Evolutionary conservation across 2,797 vertebrate genomes (phyloP).

Genomic region (Danio choprae): DNA sequence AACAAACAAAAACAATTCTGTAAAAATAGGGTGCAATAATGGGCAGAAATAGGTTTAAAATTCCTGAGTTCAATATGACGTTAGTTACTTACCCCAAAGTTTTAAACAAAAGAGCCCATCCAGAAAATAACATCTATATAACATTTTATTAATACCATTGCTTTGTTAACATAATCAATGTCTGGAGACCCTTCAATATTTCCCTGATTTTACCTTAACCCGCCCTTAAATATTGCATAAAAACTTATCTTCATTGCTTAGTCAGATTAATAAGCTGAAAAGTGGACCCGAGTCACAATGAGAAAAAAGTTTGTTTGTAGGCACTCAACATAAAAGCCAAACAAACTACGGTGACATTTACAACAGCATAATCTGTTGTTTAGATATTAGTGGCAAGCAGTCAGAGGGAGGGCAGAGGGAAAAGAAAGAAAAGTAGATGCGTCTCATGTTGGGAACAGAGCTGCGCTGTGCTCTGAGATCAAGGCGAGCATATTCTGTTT

Average conservation of each 20-base stretch:
- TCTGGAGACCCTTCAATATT: background rate
- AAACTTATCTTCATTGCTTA: background rate
- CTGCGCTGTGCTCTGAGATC: conserved; percentile 41
- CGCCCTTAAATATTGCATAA: background rate
- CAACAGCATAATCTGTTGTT: conserved; percentile 31
- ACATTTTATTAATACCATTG: too few relatives aligned
- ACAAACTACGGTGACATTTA: conserved; percentile 32
- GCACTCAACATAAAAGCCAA: conserved; percentile 27
- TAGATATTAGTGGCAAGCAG: conserved; percentile 32
- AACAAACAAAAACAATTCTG: too few relatives aligned
- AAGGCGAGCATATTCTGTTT: conserved; percentile 54
- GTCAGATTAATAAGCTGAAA: too few relatives aligned
- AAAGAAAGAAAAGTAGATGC: conserved; percentile 36
- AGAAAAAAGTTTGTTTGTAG: background rate
- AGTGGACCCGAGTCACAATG: background rate
- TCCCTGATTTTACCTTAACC: background rate
- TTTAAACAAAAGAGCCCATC: background rate
- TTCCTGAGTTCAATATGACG: too few relatives aligned
- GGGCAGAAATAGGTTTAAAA: too few relatives aligned
- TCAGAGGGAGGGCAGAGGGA: conserved; percentile 16
- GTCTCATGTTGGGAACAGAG: conserved; percentile 34
- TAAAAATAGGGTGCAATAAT: too few relatives aligned
- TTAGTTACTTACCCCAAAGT: too few relatives aligned
- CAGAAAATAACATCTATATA: background rate
- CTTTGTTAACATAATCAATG: background rate